Conservation (phyloP, 2,888 invertebrate genomes). For the Leucoptera coffeella region DNA sequence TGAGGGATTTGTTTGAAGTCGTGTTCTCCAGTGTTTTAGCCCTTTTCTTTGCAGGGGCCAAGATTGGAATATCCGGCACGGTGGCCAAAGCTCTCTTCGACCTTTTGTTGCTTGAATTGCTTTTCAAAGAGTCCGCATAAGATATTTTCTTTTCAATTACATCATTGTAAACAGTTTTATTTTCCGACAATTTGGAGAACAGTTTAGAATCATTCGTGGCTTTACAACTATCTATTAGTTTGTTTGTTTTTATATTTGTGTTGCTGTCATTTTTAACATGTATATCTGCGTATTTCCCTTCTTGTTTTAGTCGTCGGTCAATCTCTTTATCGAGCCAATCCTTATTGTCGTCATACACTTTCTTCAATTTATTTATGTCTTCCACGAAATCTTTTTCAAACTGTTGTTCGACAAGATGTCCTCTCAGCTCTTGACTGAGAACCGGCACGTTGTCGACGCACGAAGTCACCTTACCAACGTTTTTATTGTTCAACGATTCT, state of each 20-base stretch:
- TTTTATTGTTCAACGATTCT: conserved; percentile 25
- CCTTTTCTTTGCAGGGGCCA: conserved; percentile 7
- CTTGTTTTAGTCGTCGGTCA: conserved; percentile 17
- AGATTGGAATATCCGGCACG: neutral
- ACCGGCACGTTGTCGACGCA: conserved; percentile 17
- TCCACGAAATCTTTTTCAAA: conserved; percentile 25
- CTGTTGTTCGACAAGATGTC: conserved; percentile 13
- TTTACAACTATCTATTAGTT: conserved; percentile 3
- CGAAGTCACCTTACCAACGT: conserved; percentile 19
- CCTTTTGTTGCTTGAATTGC: conserved; percentile 8
- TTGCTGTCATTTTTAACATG: no score
- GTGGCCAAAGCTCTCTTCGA: neutral
- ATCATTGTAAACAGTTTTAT: conserved; percentile 6
- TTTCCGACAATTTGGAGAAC: neutral
- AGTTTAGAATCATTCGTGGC: neutral
- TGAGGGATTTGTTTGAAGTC: conserved; percentile 12
- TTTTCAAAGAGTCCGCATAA: conserved; percentile 32
- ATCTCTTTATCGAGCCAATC: conserved; percentile 34
- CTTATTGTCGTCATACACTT: conserved; percentile 31
- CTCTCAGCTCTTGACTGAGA: conserved; percentile 12
- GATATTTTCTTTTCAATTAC: conserved; percentile 15
- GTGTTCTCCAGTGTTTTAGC: conserved; percentile 10
- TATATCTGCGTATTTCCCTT: conserved; percentile 13
- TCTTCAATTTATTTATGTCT: conserved; percentile 25
- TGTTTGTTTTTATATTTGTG: conserved; percentile 13